Evolutionary conservation across 2,797 vertebrate genomes (phyloP).

Genomic region (Gymnopithys bicolor): DNA sequence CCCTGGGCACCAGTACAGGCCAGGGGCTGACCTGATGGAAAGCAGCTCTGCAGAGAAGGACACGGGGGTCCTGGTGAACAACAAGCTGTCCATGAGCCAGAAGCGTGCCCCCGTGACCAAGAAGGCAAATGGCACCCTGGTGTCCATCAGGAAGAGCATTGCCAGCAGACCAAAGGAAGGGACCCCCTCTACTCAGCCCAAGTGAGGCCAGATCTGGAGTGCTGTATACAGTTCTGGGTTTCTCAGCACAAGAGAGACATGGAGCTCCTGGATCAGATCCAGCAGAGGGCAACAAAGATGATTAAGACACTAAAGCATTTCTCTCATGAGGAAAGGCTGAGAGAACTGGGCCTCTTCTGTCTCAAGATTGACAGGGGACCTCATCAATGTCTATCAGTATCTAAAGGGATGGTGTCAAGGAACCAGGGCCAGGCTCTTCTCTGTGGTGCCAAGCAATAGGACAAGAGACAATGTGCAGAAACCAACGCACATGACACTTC

Average conservation of each 20-base stretch:
- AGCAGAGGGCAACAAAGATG: accelerated
- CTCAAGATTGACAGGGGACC: neutral
- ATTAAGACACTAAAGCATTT: neutral
- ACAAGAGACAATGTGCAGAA: neutral
- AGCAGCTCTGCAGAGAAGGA: neutral
- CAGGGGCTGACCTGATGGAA: neutral
- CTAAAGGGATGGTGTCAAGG: neutral
- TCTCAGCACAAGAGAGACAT: neutral
- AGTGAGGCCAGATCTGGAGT: neutral
- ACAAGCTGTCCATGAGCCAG: neutral
- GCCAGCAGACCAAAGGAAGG: neutral
- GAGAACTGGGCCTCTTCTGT: neutral
- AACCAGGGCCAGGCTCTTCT: neutral
- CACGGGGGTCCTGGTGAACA: neutral
- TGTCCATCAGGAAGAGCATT: neutral
- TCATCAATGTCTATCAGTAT: neutral
- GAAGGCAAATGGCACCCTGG: neutral
- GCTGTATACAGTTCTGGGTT: neutral
- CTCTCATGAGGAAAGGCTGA: neutral
- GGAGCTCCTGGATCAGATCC: neutral
- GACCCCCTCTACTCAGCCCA: neutral
- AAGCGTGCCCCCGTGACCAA: neutral
- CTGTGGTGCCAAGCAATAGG: neutral
- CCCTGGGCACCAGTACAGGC: neutral
- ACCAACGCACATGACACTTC: neutral